phyloP scores from a whole-genome alignment of 2,888 invertebrate genomes.

The Orthosia gothica region DNA sequence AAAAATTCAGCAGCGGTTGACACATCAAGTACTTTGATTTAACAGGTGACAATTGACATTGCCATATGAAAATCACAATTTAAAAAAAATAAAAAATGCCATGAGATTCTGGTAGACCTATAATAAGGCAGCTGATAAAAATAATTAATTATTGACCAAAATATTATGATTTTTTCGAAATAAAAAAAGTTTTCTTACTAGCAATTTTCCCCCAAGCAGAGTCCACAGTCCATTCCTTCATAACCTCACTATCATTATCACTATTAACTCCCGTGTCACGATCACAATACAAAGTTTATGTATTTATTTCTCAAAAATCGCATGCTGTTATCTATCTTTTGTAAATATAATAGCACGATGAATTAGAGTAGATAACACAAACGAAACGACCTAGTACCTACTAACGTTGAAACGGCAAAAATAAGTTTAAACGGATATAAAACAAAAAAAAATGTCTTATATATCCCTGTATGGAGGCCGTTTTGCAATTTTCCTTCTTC shows the following conservation, averaged over 20 bases:
- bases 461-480: too few species aligned
- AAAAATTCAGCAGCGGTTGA: too few species aligned
- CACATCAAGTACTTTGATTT: too few species aligned
- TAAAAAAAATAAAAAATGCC: too few species aligned
- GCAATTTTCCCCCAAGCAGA: constrained; percentile 91
- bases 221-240: constrained; percentile 81
- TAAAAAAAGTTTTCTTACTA: constrained; percentile 73
- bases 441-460: too few species aligned
- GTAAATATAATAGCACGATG: neutral
- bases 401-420: neutral
- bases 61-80: too few species aligned
- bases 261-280: neutral
- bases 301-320: constrained; percentile 2
- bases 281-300: neutral
- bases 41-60: too few species aligned
- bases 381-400: too few species aligned
- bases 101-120: too few species aligned
- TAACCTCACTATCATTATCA: constrained; percentile 44
- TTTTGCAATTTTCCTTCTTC: too few species aligned
- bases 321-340: neutral
- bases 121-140: too few species aligned
- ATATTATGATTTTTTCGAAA: neutral
- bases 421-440: too few species aligned
- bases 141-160: neutral
- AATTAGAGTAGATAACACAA: neutral